These are phyloP conservation scores for Neuroterus valhalla DNA, from an alignment of 1,140 invertebrate genomes.

Conservation along the genomic window DNA sequence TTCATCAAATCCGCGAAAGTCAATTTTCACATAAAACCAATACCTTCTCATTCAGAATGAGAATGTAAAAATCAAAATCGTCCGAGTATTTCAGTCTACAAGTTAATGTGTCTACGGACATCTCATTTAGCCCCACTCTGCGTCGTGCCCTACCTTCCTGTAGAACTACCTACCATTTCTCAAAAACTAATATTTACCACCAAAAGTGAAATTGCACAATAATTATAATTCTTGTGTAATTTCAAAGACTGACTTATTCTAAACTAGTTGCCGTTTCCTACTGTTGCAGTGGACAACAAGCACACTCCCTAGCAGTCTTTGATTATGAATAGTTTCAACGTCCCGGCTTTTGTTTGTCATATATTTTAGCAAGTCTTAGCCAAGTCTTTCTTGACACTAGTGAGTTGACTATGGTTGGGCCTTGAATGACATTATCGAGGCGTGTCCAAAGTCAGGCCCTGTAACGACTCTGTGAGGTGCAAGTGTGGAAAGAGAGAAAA, in stretches of 20 bases:
- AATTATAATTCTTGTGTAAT: background rate
- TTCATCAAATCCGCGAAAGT: no score
- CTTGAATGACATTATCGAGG: slow-evolving; percentile 17
- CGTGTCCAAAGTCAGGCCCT: slow-evolving; percentile 19
- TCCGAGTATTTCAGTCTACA: no score
- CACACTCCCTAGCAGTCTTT: background rate
- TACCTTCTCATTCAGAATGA: no score
- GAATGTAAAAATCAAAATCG: no score
- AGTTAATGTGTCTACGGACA: no score
- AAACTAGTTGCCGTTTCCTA: background rate
- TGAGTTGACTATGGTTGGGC: background rate
- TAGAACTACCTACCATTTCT: no score
- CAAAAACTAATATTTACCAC: no score
- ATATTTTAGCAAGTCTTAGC: slow-evolving; percentile 18
- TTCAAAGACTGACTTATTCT: background rate
- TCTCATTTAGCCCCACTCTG: no score
- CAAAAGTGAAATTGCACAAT: no score
- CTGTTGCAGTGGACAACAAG: background rate
- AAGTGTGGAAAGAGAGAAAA: background rate
- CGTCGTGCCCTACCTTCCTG: no score
- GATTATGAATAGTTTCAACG: slow-evolving; percentile 8
- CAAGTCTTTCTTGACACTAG: slow-evolving; percentile 23
- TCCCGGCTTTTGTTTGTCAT: slow-evolving; percentile 8
- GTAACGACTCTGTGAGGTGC: background rate
- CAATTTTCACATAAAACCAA: no score